Percentiles rank a stretch among this genome's conserved stretches.
Conservation (phyloP, 2,113 vertebrate genomes). For the Phaethon lepturus region DNA sequence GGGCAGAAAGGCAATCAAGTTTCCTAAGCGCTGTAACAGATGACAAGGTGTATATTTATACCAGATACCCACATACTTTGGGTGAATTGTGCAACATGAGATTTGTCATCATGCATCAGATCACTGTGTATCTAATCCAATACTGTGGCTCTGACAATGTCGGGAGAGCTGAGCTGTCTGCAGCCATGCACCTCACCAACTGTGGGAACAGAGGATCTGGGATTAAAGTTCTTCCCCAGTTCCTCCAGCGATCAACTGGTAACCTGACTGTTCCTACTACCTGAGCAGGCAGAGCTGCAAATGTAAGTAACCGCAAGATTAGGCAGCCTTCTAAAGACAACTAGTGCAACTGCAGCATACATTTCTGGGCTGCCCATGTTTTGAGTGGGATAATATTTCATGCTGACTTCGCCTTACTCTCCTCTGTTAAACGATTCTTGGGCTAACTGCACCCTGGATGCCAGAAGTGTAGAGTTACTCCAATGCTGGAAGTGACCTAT, state of each 20-base stretch:
- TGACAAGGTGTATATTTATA: conserved; percentile 69
- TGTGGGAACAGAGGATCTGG: not conserved
- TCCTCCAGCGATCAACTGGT: conserved; percentile 8
- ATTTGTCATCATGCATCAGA: conserved; percentile 53
- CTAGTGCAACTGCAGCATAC: not conserved
- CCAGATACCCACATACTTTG: conserved; percentile 41
- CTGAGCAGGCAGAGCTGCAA: conserved; percentile 17
- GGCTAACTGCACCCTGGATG: not conserved
- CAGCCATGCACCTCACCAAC: not conserved
- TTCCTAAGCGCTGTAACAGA: conserved; percentile 51
- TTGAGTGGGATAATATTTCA: not conserved
- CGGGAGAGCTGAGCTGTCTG: not conserved
- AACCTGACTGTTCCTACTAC: not conserved
- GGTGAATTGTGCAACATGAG: conserved; percentile 48
- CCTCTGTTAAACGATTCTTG: not conserved
- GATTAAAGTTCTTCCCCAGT: conserved; percentile 30
- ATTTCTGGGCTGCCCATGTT: not conserved
- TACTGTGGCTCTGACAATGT: not conserved
- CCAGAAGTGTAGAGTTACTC: not conserved
- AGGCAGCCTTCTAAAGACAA: not conserved
- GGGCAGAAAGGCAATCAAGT: conserved; percentile 38
- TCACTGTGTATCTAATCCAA: conserved; percentile 36
- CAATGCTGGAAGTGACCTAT: not conserved
- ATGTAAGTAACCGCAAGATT: conserved; percentile 20
- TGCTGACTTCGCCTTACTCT: not conserved